phyloP scores from a whole-genome alignment of 2,888 invertebrate genomes.

The Epirrita christyi region DNA sequence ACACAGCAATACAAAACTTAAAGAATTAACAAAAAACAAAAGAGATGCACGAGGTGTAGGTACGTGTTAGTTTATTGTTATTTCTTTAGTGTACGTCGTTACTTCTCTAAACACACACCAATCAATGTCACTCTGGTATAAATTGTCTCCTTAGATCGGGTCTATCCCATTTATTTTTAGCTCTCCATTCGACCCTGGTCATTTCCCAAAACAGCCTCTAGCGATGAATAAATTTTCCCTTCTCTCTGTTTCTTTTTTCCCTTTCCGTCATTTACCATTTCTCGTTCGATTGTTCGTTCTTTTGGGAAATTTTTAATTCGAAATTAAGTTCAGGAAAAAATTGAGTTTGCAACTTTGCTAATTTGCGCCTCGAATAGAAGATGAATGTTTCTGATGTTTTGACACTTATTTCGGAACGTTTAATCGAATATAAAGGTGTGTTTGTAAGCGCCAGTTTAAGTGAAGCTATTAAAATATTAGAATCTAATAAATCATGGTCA shows the following conservation, averaged over 20 bases:
- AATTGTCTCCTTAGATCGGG: conserved; percentile 25
- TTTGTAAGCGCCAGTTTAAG: not conserved
- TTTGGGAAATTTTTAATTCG: conserved; percentile 49
- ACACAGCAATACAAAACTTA: too few species aligned
- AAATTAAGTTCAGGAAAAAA: conserved; percentile 46
- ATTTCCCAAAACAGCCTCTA: conserved; percentile 45
- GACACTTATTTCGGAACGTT: conserved; percentile 28
- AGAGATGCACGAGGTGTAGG: too few species aligned
- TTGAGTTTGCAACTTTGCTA: conserved; percentile 39
- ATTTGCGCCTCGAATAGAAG: conserved; percentile 35
- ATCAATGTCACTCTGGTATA: conserved; percentile 20
- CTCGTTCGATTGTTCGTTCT: conserved; percentile 44
- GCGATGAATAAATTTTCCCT: conserved; percentile 66
- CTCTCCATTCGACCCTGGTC: conserved; percentile 44
- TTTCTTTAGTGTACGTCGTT: too few species aligned
- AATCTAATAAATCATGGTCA: too few species aligned
- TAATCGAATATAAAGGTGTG: too few species aligned
- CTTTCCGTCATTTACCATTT: conserved; percentile 36
- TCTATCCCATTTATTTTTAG: conserved; percentile 53
- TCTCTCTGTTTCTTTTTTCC: conserved; percentile 42
- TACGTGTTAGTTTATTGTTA: not conserved
- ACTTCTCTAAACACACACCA: conserved; percentile 11
- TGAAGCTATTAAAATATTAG: not conserved
- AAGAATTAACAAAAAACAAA: too few species aligned
- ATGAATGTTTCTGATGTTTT: conserved; percentile 35